These are phyloP conservation scores for Epizoanthus stellaris DNA, from an alignment of 92 coral and sea anemone species.

Conservation along the genomic window DNA sequence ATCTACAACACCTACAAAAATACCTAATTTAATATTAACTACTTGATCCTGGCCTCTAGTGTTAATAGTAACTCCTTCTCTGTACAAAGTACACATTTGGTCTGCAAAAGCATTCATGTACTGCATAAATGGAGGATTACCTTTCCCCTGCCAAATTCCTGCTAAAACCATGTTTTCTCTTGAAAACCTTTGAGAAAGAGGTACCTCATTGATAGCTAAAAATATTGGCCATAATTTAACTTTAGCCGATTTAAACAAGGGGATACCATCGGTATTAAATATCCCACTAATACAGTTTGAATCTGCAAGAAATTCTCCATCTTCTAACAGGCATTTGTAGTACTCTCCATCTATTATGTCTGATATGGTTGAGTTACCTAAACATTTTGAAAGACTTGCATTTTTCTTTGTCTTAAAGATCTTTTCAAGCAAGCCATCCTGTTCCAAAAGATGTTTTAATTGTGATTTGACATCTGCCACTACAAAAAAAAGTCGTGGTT, in stretches of 20 bases:
- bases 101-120: slow-evolving; percentile 53
- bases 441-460: slow-evolving; percentile 44
- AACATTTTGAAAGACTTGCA: slow-evolving; percentile 1
- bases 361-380: background rate
- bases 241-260: slow-evolving; percentile 48
- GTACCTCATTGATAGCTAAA: slow-evolving; percentile 57
- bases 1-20: slow-evolving; percentile 36
- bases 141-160: slow-evolving; percentile 75
- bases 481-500: slow-evolving; percentile 47
- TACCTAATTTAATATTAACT: background rate
- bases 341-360: slow-evolving; percentile 32
- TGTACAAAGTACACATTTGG: slow-evolving; percentile 35
- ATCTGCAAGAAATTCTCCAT: slow-evolving; percentile 41
- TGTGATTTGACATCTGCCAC: slow-evolving; percentile 45
- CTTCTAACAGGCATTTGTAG: slow-evolving; percentile 22
- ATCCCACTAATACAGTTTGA: slow-evolving; percentile 50
- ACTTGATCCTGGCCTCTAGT: no score
- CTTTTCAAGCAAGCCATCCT: slow-evolving; percentile 45
- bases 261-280: slow-evolving; percentile 65
- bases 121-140: slow-evolving; percentile 46
- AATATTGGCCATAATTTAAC: slow-evolving; percentile 62
- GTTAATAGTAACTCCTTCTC: no score
- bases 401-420: slow-evolving; percentile 27
- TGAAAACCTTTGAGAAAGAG: slow-evolving; percentile 37
- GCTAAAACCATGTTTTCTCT: slow-evolving; percentile 61